A percentile compares a stretch with the other conserved stretches of the same genome.
phyloP scores from a whole-genome alignment of 2,113 vertebrate species.

The Mirza zaza region DNA sequence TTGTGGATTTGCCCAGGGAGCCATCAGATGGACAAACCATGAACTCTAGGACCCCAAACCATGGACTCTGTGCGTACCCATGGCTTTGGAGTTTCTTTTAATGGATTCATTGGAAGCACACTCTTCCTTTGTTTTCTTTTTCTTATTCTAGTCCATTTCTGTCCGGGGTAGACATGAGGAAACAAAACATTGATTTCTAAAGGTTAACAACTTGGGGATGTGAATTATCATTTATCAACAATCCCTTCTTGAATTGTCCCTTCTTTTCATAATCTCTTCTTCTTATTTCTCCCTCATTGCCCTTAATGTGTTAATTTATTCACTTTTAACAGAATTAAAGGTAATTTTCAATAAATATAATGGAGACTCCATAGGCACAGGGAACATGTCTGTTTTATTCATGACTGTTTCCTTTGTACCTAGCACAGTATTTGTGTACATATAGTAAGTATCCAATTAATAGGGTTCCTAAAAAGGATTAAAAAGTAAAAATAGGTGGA shows the following conservation, averaged over 20 bases:
- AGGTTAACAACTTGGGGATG: not conserved
- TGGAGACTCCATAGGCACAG: not conserved
- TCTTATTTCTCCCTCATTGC: not conserved
- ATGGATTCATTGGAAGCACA: not conserved
- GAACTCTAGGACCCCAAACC: not conserved
- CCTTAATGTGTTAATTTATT: not conserved
- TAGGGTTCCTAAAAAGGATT: not conserved
- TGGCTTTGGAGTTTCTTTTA: not conserved
- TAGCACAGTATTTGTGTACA: not conserved
- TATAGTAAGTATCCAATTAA: not conserved
- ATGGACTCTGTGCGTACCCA: not conserved
- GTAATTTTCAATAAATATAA: not conserved
- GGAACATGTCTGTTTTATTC: not conserved
- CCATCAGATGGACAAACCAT: not conserved
- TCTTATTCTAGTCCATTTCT: not conserved
- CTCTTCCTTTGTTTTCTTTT: not conserved
- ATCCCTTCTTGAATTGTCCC: not conserved
- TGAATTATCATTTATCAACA: not conserved
- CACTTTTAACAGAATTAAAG: conserved; percentile 1
- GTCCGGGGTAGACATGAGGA: not conserved
- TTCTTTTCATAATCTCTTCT: not conserved
- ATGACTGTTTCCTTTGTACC: not conserved
- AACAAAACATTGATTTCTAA: not conserved
- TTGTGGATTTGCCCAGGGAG: not conserved
- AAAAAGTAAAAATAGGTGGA: not conserved